Conservation (phyloP, 2,113 vertebrate species). For the Ictidomys tridecemlineatus region DNA sequence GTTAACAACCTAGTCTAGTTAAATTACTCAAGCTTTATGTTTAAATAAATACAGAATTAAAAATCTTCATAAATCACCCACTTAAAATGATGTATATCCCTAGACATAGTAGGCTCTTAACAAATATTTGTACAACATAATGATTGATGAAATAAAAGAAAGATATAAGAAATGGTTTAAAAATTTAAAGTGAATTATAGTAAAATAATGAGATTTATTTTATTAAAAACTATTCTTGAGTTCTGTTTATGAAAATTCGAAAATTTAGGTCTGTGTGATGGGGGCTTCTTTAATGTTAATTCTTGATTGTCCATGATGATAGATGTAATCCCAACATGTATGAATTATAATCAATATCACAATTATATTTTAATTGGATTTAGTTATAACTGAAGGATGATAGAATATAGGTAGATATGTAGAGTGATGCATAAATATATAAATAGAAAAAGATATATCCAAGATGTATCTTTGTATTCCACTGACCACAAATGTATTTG, state of each 20-base stretch:
- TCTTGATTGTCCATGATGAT: conserved; percentile 7
- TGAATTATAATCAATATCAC: neutral
- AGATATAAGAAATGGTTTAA: neutral
- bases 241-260: neutral
- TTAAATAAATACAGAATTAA: neutral
- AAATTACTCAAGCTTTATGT: neutral
- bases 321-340: neutral
- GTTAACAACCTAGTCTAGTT: neutral
- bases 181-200: neutral
- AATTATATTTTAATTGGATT: conserved; percentile 29
- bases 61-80: neutral
- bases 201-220: neutral
- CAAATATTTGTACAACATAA: neutral
- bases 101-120: neutral
- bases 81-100: neutral
- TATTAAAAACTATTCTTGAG: neutral
- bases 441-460: neutral
- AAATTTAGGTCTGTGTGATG: neutral
- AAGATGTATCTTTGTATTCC: neutral
- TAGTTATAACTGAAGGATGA: conserved; percentile 25
- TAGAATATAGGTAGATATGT: neutral
- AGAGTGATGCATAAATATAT: neutral
- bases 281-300: neutral
- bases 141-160: neutral
- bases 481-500: neutral